These are phyloP conservation scores for Neosalanx taihuensis DNA, from an alignment of 2,797 vertebrate genomes.

Conservation along the genomic window DNA sequence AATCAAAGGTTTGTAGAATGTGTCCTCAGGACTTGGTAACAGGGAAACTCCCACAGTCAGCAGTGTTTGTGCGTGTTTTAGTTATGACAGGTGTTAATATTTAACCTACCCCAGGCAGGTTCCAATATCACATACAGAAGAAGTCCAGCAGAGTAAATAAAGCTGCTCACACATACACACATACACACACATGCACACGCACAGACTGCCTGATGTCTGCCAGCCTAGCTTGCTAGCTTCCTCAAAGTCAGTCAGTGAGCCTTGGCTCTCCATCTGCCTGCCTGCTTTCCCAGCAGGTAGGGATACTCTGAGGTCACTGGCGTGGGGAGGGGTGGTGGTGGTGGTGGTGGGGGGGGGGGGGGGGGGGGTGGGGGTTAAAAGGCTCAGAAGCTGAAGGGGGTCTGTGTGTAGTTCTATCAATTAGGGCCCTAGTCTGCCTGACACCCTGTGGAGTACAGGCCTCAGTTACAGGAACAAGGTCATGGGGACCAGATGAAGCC, in stretches of 20 bases:
- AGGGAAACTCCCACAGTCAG: background rate
- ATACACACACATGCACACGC: background rate
- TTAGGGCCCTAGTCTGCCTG: background rate
- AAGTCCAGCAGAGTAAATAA: background rate
- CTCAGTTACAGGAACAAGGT: background rate
- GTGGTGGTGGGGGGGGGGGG: background rate
- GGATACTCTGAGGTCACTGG: too few species aligned
- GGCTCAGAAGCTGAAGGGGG: background rate
- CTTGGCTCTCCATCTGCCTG: constrained; percentile 17
- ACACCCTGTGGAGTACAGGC: background rate
- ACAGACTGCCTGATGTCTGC: constrained; percentile 3
- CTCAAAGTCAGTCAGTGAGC: constrained; percentile 9
- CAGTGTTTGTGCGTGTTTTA: background rate
- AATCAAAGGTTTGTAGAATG: too few species aligned
- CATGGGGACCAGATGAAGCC: background rate
- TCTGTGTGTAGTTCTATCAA: background rate
- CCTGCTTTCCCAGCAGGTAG: constrained; percentile 7
- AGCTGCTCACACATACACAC: background rate
- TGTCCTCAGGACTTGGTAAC: background rate
- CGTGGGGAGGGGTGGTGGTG: too few species aligned
- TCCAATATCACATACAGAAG: background rate
- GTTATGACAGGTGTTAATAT: background rate
- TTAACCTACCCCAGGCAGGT: background rate
- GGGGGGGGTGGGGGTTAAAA: background rate
- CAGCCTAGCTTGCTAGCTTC: constrained; percentile 13